phyloP scores from a whole-genome alignment of 2,888 invertebrate genomes.

The Acanthosepion esculentum region DNA sequence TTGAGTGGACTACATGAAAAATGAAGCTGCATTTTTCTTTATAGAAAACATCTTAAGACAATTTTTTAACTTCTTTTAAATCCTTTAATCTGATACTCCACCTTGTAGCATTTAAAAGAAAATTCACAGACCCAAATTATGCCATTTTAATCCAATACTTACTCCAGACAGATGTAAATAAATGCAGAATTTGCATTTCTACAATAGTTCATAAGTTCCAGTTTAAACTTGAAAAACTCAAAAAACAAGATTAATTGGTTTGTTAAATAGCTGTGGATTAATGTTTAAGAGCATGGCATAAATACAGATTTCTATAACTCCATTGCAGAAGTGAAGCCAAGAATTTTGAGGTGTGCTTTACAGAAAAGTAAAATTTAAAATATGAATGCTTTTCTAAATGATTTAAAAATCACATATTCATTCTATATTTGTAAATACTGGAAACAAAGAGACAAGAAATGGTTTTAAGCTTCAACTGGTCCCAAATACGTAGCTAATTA shows the following conservation, averaged over 20 bases:
- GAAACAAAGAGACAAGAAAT: not conserved
- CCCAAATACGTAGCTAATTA: too few relatives aligned
- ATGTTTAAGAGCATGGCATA: not conserved
- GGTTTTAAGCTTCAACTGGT: too few relatives aligned
- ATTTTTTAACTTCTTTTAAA: too few relatives aligned
- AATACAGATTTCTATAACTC: too few relatives aligned
- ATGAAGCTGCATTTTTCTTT: not conserved
- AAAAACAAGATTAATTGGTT: not conserved
- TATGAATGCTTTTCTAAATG: not conserved
- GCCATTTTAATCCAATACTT: not conserved
- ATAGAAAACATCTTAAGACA: not conserved
- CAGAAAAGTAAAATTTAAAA: not conserved
- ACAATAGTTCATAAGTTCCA: not conserved
- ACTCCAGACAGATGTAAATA: not conserved
- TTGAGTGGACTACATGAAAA: not conserved
- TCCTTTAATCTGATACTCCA: too few relatives aligned
- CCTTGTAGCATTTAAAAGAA: not conserved
- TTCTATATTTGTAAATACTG: not conserved
- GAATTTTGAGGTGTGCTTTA: not conserved
- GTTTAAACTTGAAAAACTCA: not conserved
- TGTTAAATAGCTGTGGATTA: not conserved
- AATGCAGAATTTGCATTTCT: not conserved
- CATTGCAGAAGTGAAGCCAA: not conserved
- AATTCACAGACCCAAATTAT: not conserved
- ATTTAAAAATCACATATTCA: not conserved